Evolutionary conservation across 2,113 vertebrate species (phyloP), one percentile per base, ranked within the genome.

Genomic region (Bothrops jararaca): DNA sequence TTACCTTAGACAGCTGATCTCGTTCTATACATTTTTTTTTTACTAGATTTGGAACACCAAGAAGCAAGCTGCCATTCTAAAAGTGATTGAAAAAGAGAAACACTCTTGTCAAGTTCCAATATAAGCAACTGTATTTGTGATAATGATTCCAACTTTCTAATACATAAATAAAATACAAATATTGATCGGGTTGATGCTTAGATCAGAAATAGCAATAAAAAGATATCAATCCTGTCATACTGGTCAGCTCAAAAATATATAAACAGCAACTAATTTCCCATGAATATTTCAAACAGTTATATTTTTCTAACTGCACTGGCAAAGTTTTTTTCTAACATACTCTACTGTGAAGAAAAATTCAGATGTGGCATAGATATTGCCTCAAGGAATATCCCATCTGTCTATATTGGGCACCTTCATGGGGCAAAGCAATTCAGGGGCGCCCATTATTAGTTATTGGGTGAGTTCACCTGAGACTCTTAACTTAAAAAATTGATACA

Each of bases 1-100:
- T 57, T 91, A 88, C 91, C 92, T 96, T 1, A 0, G 90, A 94
- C 92, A 96, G 92, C 96, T 96, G 94, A 95, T 94, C 93, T 91
- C 90, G 92, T 96, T 95, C 93, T 93, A 95, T 93, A 95, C 92
- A 95, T 94, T 93, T 92, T 69, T 92, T 69, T 23, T 0, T 52
- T 86, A 92, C 89, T 94, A 94, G 94, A 87, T 93, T 94, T 85
- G 13, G 69, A 96, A 95, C 91, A 91, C 74, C 93, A 95, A 95
- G 89, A 93, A 95, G 80, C 8, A 90, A 93, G 91, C 85, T 92
- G 54, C 24, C 86, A 52, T 94, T 93, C 90, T 90, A 92, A 91
- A 95, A 93, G 60, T 92, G 56, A 69, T 52, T 74, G 69, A 64
- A 94, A 94, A 94, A 87, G 92, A 91, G 88, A 93, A 74, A 93